Conservation (phyloP, 2,113 vertebrate genomes). For the Thomomys bottae region DNA sequence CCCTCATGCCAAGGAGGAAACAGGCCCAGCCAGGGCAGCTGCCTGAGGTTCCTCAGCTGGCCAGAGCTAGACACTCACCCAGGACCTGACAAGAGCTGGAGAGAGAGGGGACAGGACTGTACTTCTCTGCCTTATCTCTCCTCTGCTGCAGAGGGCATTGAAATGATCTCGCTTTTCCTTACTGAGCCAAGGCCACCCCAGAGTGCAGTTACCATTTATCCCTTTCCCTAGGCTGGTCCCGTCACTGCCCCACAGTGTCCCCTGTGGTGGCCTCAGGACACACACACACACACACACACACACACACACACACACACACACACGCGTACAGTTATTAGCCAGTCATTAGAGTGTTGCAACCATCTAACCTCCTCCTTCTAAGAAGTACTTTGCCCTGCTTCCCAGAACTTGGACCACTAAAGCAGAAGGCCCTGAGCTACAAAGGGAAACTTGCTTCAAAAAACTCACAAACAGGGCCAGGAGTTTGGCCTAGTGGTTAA, state of each 20-base stretch:
- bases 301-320: no score
- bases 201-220: not conserved
- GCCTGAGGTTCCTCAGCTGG: not conserved
- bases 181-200: not conserved
- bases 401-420: no score
- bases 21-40: not conserved
- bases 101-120: no score
- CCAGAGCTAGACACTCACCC: not conserved
- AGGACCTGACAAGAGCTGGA: not conserved
- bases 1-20: not conserved
- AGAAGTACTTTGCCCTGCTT: no score
- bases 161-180: not conserved
- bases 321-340: no score
- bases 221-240: not conserved
- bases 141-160: not conserved
- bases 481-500: no score
- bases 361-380: no score
- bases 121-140: not conserved
- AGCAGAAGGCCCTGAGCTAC: no score
- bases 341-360: no score
- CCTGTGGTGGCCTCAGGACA: not conserved
- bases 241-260: conserved; percentile 31
- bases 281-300: no score
- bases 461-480: no score
- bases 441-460: no score